Evolutionary conservation across 2,113 vertebrate species (phyloP), one percentile per base, ranked within the genome.

Genomic region (Arothron firmamentum): DNA sequence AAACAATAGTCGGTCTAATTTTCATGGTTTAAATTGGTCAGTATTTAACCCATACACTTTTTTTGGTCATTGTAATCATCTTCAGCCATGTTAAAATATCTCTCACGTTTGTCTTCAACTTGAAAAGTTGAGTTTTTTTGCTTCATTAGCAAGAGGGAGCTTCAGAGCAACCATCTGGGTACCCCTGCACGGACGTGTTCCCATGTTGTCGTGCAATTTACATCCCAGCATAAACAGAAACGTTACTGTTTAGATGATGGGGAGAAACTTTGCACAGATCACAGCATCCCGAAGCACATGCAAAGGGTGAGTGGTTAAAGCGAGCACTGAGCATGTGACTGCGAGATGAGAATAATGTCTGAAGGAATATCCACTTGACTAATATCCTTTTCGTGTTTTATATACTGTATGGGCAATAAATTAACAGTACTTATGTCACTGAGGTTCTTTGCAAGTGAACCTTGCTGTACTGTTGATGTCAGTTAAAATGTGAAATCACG

Each of bases 261-360:
- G 67, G 56, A 56, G 45, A 65, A 5, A 19, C 77, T 67, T 79
- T 85, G 75, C 66, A 58, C 42, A 54, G 54, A 72, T 73, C 67
- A 66, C 48, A 58, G 62, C 77, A 81, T 66, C 63, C 56, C 25
- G 23, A 15, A 67, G 62, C 58, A 64, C 67, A 56, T 61, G 65
- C 21, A 69, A 58, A 72, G 65, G 74, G 60, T n/a, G 15, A 16
- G 52, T 19, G 57, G 23, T 79, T 75, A 67, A 62, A 62, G 31
- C 18, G 55, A 59, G 54, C 64, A 25, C 20, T 1, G 14, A 76
- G 20, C 77, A 83, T 77, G 70, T 80, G 85, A 79, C 72, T 59
- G 38, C 31, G 38, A 6, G 31, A 60, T 67, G 59, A 72, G 15
- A 15, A 45, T 45, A 16, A 17, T 4, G 3, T 14, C 43, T 16